These are phyloP conservation scores for Tupaia chinensis DNA, from an alignment of 2,113 vertebrate genomes.

Conservation along the genomic window DNA sequence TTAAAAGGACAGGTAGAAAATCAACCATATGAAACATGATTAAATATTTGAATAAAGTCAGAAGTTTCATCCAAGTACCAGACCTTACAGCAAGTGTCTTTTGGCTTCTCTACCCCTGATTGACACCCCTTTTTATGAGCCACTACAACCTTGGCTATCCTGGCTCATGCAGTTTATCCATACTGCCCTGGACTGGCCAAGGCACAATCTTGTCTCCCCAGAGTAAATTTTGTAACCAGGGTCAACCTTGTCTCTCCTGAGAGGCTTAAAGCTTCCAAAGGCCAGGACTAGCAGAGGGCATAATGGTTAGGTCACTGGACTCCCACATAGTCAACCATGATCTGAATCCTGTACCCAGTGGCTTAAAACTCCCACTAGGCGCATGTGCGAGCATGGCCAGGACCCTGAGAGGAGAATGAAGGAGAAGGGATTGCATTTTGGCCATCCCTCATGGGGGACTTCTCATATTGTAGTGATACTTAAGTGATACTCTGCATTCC, in stretches of 20 bases:
- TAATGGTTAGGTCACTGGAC: no score
- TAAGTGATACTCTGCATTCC: no score
- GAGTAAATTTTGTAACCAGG: not conserved
- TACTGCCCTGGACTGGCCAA: not conserved
- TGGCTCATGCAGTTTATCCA: not conserved
- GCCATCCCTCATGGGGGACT: no score
- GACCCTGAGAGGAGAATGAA: no score
- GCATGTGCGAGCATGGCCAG: no score
- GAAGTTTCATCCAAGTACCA: not conserved
- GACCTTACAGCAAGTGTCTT: not conserved
- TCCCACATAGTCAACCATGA: no score
- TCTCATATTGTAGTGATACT: not conserved
- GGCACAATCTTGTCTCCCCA: not conserved
- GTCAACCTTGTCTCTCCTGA: not conserved
- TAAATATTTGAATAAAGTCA: not conserved
- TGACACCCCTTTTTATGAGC: no score
- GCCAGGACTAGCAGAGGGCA: not conserved
- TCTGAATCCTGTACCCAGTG: no score
- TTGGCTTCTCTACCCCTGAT: not conserved
- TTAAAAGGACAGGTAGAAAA: not conserved
- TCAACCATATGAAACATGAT: not conserved
- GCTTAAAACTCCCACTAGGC: no score
- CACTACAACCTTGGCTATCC: not conserved
- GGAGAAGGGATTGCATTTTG: no score
- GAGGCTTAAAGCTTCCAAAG: not conserved